These are phyloP conservation scores for Geotrupes spiniger DNA, from an alignment of 2,888 invertebrate genomes.

Conservation along the genomic window DNA sequence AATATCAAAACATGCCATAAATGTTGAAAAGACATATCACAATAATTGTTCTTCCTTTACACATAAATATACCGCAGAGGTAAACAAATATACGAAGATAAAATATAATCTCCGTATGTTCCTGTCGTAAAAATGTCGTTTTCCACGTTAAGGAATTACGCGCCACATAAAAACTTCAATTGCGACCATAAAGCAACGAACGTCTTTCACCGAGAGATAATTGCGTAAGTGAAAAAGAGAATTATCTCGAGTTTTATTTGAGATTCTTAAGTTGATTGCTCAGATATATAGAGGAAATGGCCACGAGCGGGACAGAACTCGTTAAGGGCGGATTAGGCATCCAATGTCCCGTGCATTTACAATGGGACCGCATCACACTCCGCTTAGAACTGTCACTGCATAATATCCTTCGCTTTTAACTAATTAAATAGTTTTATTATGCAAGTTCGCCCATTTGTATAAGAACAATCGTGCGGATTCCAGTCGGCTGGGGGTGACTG, in stretches of 20 bases:
- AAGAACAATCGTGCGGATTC: not conserved
- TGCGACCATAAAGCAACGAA: slow-evolving; percentile 7
- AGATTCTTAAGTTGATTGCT: slow-evolving; percentile 48
- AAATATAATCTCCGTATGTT: too few relatives aligned
- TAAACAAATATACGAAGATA: too few relatives aligned
- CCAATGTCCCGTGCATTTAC: slow-evolving; percentile 44
- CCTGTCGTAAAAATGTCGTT: too few relatives aligned
- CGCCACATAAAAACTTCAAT: slow-evolving; percentile 1
- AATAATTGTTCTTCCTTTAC: too few relatives aligned
- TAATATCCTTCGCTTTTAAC: slow-evolving; percentile 21
- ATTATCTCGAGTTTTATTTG: slow-evolving; percentile 42
- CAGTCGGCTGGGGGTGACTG: not conserved
- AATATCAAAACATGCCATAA: too few relatives aligned
- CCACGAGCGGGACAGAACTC: slow-evolving; percentile 42
- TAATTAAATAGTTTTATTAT: slow-evolving; percentile 31
- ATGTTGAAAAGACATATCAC: too few relatives aligned
- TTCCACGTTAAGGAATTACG: too few relatives aligned
- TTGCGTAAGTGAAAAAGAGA: slow-evolving; percentile 45
- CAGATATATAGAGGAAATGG: slow-evolving; percentile 32
- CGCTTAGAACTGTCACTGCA: slow-evolving; percentile 8
- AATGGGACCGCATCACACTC: slow-evolving; percentile 27
- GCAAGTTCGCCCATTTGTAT: slow-evolving; percentile 16
- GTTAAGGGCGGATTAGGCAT: slow-evolving; percentile 50
- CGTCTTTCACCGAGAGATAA: slow-evolving; percentile 24
- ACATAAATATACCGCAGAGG: too few relatives aligned